phyloP scores from a whole-genome alignment of 1,140 invertebrate species.

The Caenorhabditis briggsae region DNA sequence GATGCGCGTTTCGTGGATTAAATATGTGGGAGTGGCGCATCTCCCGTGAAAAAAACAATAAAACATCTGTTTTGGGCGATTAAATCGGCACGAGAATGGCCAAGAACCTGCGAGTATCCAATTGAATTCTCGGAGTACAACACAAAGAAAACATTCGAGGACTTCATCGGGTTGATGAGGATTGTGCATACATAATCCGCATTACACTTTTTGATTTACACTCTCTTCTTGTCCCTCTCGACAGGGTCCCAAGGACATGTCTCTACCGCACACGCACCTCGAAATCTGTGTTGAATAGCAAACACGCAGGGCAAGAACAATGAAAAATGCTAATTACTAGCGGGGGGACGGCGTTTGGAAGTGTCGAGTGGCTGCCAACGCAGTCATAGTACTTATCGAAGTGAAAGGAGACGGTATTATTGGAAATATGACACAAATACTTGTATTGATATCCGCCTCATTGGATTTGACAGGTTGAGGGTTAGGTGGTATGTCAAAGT shows the following conservation, averaged over 20 bases:
- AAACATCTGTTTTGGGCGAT: slow-evolving; percentile 55
- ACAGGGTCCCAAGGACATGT: slow-evolving; percentile 28
- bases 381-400: slow-evolving; percentile 30
- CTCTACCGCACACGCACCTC: slow-evolving; percentile 6
- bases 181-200: slow-evolving; percentile 44
- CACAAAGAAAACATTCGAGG: neutral
- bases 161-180: neutral
- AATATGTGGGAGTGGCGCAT: slow-evolving; percentile 53
- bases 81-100: slow-evolving; percentile 32
- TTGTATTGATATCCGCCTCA: slow-evolving; percentile 6
- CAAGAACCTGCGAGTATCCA: slow-evolving; percentile 2
- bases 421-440: slow-evolving; percentile 17
- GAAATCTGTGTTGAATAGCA: slow-evolving; percentile 9
- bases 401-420: slow-evolving; percentile 9
- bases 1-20: neutral
- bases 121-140: neutral
- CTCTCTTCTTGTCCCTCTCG: neutral
- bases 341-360: neutral
- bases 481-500: neutral
- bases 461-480: neutral
- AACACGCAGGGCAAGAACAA: slow-evolving; percentile 41
- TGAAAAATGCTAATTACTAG: slow-evolving; percentile 50
- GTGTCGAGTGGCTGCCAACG: slow-evolving; percentile 33
- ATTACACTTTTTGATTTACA: slow-evolving; percentile 53
- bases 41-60: slow-evolving; percentile 50